A percentile compares a stretch with the other conserved stretches of the same genome.
Conservation (phyloP, 2,113 vertebrate species). For the Capreolus pygargus region DNA sequence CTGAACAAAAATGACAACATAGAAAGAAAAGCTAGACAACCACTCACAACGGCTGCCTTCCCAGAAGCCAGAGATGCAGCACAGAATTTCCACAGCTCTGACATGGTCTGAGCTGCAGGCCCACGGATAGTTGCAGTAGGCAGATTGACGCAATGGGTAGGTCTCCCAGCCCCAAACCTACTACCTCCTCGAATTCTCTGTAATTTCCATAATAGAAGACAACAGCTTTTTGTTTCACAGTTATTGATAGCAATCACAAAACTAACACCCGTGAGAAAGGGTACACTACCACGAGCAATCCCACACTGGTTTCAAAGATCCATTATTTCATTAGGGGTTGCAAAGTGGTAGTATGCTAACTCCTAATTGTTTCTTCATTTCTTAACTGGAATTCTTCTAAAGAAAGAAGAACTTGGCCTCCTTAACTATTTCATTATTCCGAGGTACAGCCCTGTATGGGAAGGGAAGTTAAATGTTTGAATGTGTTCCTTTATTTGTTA, state of each 20-base stretch:
- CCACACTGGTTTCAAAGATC: not conserved
- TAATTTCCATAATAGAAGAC: slow-evolving; percentile 41
- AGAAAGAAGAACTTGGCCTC: not conserved
- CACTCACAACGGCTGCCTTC: not conserved
- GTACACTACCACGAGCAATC: not conserved
- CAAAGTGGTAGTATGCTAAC: not conserved
- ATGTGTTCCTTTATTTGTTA: not conserved
- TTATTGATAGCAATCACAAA: slow-evolving; percentile 28
- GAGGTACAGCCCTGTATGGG: not conserved
- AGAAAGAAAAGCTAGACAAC: not conserved
- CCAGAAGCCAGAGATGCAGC: not conserved
- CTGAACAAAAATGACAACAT: not conserved
- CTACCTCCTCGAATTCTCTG: not conserved
- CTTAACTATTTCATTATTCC: not conserved
- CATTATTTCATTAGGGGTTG: not conserved
- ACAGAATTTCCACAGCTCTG: not conserved
- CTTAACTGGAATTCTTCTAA: not conserved
- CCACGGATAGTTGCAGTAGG: not conserved
- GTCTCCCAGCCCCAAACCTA: not conserved
- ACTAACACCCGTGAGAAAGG: slow-evolving; percentile 22
- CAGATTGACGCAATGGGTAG: not conserved
- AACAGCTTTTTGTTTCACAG: slow-evolving; percentile 30
- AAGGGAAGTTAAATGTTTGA: not conserved
- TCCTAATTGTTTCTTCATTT: not conserved
- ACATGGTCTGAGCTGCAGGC: not conserved